Conservation (phyloP, 2,797 vertebrate species). For the Avahi laniger region DNA sequence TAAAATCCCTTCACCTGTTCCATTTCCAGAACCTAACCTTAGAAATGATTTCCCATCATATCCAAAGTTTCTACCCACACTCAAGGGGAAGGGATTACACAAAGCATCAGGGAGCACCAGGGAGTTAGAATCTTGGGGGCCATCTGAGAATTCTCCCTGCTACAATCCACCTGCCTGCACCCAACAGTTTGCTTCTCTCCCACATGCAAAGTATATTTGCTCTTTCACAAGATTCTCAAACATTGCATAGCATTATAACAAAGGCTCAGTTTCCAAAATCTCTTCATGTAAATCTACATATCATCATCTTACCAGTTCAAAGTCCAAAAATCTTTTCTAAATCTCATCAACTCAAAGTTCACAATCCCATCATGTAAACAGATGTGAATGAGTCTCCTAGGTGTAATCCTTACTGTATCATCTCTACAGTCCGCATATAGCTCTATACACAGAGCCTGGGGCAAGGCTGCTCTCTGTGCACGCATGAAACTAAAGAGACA, state of each 20-base stretch:
- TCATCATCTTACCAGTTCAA: too few species aligned
- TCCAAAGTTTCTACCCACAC: neutral
- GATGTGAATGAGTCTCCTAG: neutral
- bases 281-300: neutral
- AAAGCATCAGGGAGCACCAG: neutral
- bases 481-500: neutral
- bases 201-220: neutral
- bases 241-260: neutral
- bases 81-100: neutral
- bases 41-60: neutral
- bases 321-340: too few species aligned
- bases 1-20: neutral
- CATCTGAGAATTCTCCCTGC: neutral
- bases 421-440: neutral
- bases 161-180: fast-evolving
- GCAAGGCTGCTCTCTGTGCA: neutral
- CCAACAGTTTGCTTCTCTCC: neutral
- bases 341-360: neutral
- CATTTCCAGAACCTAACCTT: neutral
- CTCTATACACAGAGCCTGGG: neutral
- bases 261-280: neutral
- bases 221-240: neutral
- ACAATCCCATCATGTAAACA: neutral
- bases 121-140: neutral
- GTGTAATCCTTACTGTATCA: neutral